Evolutionary conservation across 2,888 invertebrate genomes (phyloP), one percentile per base, ranked within the genome.

Genomic region (Lithophane ornitopus): DNA sequence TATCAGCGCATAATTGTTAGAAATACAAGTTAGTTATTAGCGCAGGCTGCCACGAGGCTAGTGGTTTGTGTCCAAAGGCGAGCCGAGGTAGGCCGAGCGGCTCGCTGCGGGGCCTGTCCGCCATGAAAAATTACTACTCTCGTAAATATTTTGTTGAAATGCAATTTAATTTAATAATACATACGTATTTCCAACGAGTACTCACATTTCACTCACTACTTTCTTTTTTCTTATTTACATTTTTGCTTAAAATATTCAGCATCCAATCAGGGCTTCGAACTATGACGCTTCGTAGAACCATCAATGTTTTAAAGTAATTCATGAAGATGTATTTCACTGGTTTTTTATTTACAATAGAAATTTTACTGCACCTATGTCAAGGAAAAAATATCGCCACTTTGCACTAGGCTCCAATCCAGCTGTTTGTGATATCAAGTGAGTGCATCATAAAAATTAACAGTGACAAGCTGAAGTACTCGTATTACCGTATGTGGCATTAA

Each of bases 361-460:
- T 61, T 81, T 59, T 65, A 69, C n/a, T 59, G 66, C 66, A 58
- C 41, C 56, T 41, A 74, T 65, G 68, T 77, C 71, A 70, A 54
- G 68, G 75, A 44, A 82, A 86, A 84, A 82, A 76, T 85, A 87
- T 88, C 56, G 52, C 76, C 74, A 75, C 77, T 82, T 76, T 77
- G 82, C 61, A 46, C 76, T 80, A 75, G 72, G 56, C 70, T 68
- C 71, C n/a, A 74, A 65, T 75, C 73, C 80, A 80, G 85, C 68
- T 78, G 70, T 66, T 90, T 82, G 88, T 89, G 92, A 93, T 94
- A 94, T 92, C 92, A 88, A 91, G 91, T 91, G 92, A 93, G 91
- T 93, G 94, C 91, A 90, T 93, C 93, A 94, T 95, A 95, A 95
- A 95, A 95, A 93, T 94, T 93, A 93, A 94, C 94, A 95, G 90